These are phyloP conservation scores for Lacerta agilis DNA, from an alignment of 2,797 vertebrate genomes.

Conservation along the genomic window DNA sequence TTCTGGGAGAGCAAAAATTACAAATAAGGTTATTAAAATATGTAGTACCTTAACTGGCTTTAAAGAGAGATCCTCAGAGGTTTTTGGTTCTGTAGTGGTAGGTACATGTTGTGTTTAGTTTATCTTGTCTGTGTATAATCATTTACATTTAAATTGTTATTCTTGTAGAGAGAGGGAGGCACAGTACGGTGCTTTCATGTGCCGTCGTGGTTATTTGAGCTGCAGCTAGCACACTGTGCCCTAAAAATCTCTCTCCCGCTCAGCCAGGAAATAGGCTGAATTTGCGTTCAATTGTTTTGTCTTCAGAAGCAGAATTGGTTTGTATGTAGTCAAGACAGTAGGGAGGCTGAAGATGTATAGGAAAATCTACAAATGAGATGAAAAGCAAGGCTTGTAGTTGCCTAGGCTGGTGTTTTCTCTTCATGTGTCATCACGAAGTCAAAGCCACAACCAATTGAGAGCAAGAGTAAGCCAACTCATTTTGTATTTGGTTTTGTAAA, in stretches of 20 bases:
- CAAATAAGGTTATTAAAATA: slow-evolving; percentile 65
- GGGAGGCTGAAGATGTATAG: not conserved
- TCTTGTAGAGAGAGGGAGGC: slow-evolving; percentile 41
- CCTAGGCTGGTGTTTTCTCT: slow-evolving; percentile 20
- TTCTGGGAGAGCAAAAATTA: slow-evolving; percentile 17
- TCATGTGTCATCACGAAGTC: not conserved
- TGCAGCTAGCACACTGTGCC: slow-evolving; percentile 28
- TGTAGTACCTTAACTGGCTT: slow-evolving; percentile 38
- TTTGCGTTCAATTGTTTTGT: slow-evolving; percentile 49
- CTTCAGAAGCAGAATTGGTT: slow-evolving; percentile 42
- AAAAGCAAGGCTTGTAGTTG: slow-evolving; percentile 51
- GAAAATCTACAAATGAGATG: slow-evolving; percentile 59
- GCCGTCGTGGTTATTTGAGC: slow-evolving; percentile 7
- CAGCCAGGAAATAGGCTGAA: slow-evolving; percentile 58
- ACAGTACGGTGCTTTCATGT: slow-evolving; percentile 35
- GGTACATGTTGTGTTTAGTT: slow-evolving; percentile 45
- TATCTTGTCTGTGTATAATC: slow-evolving; percentile 51
- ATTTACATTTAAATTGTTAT: slow-evolving; percentile 77
- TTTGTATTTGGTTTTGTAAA: slow-evolving; percentile 39
- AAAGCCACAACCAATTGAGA: not conserved
- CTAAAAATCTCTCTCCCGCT: slow-evolving; percentile 53
- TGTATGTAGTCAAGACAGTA: slow-evolving; percentile 26
- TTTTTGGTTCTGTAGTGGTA: slow-evolving; percentile 34
- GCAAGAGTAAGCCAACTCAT: slow-evolving; percentile 30
- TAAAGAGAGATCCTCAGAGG: slow-evolving; percentile 33